Evolutionary conservation across 2,888 invertebrate species (phyloP).

Genomic region (Callosobruchus maculatus): DNA sequence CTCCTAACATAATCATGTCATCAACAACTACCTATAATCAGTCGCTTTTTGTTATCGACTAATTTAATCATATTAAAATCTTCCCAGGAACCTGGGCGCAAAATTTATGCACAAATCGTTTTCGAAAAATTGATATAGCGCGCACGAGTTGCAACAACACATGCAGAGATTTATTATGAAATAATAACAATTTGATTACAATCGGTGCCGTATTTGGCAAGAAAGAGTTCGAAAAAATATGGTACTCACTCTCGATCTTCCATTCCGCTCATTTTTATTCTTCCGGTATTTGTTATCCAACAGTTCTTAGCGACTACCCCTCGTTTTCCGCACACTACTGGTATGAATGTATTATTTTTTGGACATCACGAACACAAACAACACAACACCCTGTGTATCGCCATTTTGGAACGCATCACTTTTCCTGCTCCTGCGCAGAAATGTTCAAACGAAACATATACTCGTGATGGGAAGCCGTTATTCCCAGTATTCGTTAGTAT

Average conservation of each 20-base stretch:
- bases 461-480: neutral
- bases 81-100: neutral
- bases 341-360: neutral
- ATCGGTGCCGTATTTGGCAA: neutral
- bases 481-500: neutral
- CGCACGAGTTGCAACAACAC: neutral
- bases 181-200: neutral
- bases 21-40: too few relatives aligned
- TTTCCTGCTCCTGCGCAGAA: neutral
- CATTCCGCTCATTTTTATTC: neutral
- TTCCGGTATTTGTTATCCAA: neutral
- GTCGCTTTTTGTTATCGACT: neutral
- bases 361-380: conserved; percentile 17
- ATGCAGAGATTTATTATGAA: neutral
- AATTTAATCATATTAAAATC: neutral
- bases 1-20: too few relatives aligned
- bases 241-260: neutral
- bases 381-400: conserved; percentile 36
- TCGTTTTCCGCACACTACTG: conserved; percentile 14
- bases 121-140: neutral
- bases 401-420: conserved; percentile 25
- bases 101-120: neutral
- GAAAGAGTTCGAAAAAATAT: neutral
- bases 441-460: neutral
- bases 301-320: neutral